These are phyloP conservation scores for Phocides pigmalion DNA, from an alignment of 1,140 invertebrate genomes.

Conservation along the genomic window DNA sequence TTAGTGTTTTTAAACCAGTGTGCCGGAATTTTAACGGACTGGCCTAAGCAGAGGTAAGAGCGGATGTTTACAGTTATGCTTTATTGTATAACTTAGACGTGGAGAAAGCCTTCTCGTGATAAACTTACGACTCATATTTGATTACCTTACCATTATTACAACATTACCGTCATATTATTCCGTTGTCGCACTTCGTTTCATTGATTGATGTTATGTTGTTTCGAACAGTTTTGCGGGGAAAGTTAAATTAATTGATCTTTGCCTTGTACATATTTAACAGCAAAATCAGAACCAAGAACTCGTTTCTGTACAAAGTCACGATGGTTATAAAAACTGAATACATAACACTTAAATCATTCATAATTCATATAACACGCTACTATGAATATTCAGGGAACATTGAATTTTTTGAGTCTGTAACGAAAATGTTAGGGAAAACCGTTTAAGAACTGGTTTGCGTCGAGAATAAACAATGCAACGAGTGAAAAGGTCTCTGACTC, in stretches of 20 bases:
- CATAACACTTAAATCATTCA: slow-evolving; percentile 41
- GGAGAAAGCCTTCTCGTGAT: slow-evolving; percentile 63
- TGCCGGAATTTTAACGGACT: slow-evolving; percentile 81
- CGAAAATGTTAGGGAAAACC: slow-evolving; percentile 61
- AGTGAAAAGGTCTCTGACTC: slow-evolving; percentile 79
- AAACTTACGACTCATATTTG: slow-evolving; percentile 36
- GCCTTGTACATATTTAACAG: slow-evolving; percentile 14
- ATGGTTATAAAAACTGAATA: slow-evolving; percentile 30
- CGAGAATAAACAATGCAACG: slow-evolving; percentile 72
- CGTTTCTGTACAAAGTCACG: slow-evolving; percentile 38
- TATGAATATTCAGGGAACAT: slow-evolving; percentile 58
- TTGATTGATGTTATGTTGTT: slow-evolving; percentile 4
- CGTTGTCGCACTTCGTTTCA: not conserved
- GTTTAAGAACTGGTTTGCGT: slow-evolving; percentile 55
- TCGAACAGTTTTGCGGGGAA: slow-evolving; percentile 20
- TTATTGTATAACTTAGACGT: slow-evolving; percentile 73
- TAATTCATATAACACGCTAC: slow-evolving; percentile 44
- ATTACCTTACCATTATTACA: slow-evolving; percentile 42
- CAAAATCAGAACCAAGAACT: slow-evolving; percentile 34
- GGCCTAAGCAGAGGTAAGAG: slow-evolving; percentile 77
- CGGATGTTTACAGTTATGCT: slow-evolving; percentile 80
- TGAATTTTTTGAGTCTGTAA: slow-evolving; percentile 37
- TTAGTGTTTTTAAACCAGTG: slow-evolving; percentile 75
- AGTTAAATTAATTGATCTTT: slow-evolving; percentile 34
- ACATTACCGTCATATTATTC: slow-evolving; percentile 32